Evolutionary conservation across 2,797 vertebrate species (phyloP), one percentile per base, ranked within the genome.

Genomic region (Geotrypetes seraphini): DNA sequence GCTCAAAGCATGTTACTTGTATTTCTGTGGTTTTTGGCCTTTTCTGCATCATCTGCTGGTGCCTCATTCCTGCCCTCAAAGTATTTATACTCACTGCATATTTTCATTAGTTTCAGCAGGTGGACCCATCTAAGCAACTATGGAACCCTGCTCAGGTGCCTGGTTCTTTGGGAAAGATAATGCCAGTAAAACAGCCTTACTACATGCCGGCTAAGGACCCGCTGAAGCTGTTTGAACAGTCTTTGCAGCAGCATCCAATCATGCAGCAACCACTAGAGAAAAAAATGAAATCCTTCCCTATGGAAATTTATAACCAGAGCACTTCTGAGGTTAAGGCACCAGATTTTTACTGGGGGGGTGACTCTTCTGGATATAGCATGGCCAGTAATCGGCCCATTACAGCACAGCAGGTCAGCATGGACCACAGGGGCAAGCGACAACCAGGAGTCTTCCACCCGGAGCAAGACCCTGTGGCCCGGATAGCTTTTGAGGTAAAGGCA

Each of bases 311-410:
- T 69, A 79, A 74, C 67, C 83, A 83, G 44, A 80, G 71, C 31
- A 65, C 80, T 69, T 82, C 83, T 36, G 90, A 92, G 50, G 76
- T 92, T 30, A 93, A 91, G 68, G 68, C 92, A 72, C 85, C 85
- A 43, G 93, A 96, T 39, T 91, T 90, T 81, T 92, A 91, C 67
- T 96, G 92, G 93, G 91, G 92, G 93, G 91, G 95, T 30, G 43
- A 46, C 21, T 31, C 32, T 20, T 73, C 88, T 11, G 57, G 87
- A 4, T 94, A 90, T 57, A 75, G 79, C 35, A 64, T 92, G 69
- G 62, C 78, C 10, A 92, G 92, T 16, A 81, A 71, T n/a, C 73
- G 88, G 44, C 61, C 70, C 1, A 53, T 85, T 33, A 73, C 87
- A 63, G 63, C 61, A 18, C 85, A 84, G 44, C 85, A 81, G 44